Base-by-base conservation (phyloP, 2,113 vertebrate species). In the Cricetomys ansorgei region DNA sequence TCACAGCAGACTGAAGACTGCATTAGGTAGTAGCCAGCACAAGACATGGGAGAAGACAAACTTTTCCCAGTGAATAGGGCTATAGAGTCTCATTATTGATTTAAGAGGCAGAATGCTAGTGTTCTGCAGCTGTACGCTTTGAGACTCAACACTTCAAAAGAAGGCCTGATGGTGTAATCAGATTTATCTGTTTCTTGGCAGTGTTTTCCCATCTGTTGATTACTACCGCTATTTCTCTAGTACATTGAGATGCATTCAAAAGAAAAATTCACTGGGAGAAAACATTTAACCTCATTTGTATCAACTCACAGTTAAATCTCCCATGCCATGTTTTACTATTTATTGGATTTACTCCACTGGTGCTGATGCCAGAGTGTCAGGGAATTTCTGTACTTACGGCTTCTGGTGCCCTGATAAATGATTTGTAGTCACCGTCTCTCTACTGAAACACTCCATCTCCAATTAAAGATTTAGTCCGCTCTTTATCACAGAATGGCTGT, bases 381-480 rank as follows among this genome's bases (percentile, higher is more conserved):
- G 85, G 84, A 80, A 93, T 86, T 85, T 88, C 88, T 72, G 45
- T 85, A 27, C 76, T 94, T 80, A 92, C 8, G 19, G 88, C 90
- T 92, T 89, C 62, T 67, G 92, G 53, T 77, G 53, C 23, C 84
- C 17, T 93, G 79, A 96, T 94, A 81, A 92, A 96, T 96, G 70
- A 64, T 94, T 81, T 89, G 73, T 67, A 76, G 84, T 93, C 93
- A 67, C 76, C 90, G 79, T 79, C 83, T 96, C 86, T 89, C 53
- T 72, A 34, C 77, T 50, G 70, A 96, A 96, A 96, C 37, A 84
- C 53, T 96, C 89, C 64, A 45, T 92, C 90, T 93, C 92, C 94
- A 95, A 88, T 96, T 96, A 97, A 97, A 96, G 79, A 90, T 93
- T 92, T 92, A 92, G 75, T 79, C 87, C 93, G 94, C 92, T 92